Evolutionary conservation across 2,113 vertebrate species (phyloP).

Genomic region (Hiodon tergisus): DNA sequence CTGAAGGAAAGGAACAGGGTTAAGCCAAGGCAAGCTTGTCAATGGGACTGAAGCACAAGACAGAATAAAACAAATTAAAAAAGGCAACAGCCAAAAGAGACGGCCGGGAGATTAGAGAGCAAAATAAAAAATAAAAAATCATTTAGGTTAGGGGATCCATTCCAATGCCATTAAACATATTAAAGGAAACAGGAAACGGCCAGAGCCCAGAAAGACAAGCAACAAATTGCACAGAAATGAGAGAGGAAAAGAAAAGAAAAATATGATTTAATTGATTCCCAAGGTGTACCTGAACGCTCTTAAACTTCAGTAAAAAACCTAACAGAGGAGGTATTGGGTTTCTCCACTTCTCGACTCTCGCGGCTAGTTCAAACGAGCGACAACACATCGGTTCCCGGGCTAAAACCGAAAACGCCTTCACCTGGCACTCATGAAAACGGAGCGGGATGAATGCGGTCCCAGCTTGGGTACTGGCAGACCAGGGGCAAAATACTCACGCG

Average conservation of each 20-base stretch:
- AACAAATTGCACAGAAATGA: conserved; percentile 32
- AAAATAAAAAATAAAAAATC: conserved; percentile 17
- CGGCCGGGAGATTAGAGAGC: not conserved
- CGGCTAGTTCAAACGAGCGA: not conserved
- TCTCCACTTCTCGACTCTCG: not conserved
- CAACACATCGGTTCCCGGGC: not conserved
- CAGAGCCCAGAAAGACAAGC: conserved; percentile 40
- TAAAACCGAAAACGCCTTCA: not conserved
- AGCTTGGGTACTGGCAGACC: not conserved
- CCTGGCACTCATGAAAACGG: not conserved
- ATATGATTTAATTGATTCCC: conserved; percentile 32
- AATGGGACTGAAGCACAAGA: conserved; percentile 44
- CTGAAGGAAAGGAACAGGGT: conserved; percentile 71
- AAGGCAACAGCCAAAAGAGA: conserved; percentile 29
- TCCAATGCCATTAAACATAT: conserved; percentile 13
- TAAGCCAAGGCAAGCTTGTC: conserved; percentile 46
- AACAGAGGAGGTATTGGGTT: not conserved
- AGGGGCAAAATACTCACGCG: conserved; percentile 59
- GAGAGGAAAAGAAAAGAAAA: conserved; percentile 48
- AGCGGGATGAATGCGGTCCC: not conserved
- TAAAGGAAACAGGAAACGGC: conserved; percentile 15
- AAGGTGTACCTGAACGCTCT: not conserved
- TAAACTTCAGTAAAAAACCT: not conserved
- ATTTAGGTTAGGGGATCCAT: conserved; percentile 5
- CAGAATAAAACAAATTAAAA: conserved; percentile 21